phyloP scores from a whole-genome alignment of 2,888 invertebrate genomes.

The Agrotis exclamationis region DNA sequence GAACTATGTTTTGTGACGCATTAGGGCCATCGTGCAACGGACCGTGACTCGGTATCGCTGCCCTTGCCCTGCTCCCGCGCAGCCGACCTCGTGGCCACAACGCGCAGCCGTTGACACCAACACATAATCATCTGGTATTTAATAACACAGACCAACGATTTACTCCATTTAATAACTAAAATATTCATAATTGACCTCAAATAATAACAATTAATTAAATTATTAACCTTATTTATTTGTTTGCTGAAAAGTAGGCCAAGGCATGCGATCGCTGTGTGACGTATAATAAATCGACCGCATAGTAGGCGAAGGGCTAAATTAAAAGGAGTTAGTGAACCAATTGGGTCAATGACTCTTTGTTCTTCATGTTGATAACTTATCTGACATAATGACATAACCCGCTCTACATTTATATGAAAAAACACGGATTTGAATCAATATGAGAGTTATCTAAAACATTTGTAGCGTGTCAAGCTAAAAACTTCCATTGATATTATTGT shows the following conservation, averaged over 20 bases:
- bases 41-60: constrained; percentile 70
- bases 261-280: constrained; percentile 74
- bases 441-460: constrained; percentile 25
- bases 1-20: constrained; percentile 61
- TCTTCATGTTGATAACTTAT: constrained; percentile 76
- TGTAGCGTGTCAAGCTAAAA: constrained; percentile 23
- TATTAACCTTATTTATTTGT: constrained; percentile 54
- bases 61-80: constrained; percentile 75
- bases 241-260: constrained; percentile 80
- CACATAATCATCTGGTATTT: constrained; percentile 59
- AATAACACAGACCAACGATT: constrained; percentile 24
- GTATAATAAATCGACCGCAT: constrained; percentile 75
- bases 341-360: constrained; percentile 87
- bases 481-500: constrained; percentile 33
- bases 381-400: constrained; percentile 45
- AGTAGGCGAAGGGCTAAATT: constrained; percentile 79
- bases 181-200: constrained; percentile 38
- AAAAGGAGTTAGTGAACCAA: constrained; percentile 72
- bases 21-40: constrained; percentile 63
- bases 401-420: constrained; percentile 56
- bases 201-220: constrained; percentile 25
- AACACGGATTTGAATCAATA: constrained; percentile 56
- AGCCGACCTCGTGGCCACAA: constrained; percentile 72
- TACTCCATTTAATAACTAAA: constrained; percentile 30
- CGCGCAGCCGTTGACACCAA: constrained; percentile 64